Evolutionary conservation across 2,888 invertebrate species (phyloP).

Genomic region (Volucella inanis): DNA sequence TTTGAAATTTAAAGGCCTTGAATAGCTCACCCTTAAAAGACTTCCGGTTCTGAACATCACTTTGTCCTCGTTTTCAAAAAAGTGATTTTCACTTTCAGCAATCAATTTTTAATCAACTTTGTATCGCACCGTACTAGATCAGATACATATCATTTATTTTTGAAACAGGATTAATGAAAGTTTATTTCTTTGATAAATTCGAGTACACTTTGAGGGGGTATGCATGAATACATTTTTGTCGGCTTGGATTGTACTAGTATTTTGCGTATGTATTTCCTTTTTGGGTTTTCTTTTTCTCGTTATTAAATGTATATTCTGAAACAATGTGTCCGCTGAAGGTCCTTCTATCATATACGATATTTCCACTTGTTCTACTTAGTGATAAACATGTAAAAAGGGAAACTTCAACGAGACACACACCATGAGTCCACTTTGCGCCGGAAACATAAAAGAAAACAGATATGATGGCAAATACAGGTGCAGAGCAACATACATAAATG

Average conservation of each 20-base stretch:
- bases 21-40: no score
- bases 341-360: slow-evolving; percentile 17
- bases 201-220: no score
- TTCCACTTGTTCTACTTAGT: slow-evolving; percentile 43
- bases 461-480: not conserved
- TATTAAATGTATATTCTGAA: slow-evolving; percentile 41
- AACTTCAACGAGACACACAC: not conserved
- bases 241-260: slow-evolving; percentile 32
- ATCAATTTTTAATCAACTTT: no score
- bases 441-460: slow-evolving; percentile 8
- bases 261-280: not conserved
- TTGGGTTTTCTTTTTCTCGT: not conserved
- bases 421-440: slow-evolving; percentile 9
- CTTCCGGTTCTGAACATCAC: no score
- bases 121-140: no score
- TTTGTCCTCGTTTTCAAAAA: no score
- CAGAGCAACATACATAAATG: no score
- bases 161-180: no score
- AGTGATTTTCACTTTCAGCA: no score
- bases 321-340: slow-evolving; percentile 46
- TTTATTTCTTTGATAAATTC: no score
- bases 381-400: not conserved
- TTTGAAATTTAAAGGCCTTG: no score
- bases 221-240: slow-evolving; percentile 11
- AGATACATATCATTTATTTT: no score